phyloP scores from a whole-genome alignment of 2,113 vertebrate species.

The Nibea albiflora region DNA sequence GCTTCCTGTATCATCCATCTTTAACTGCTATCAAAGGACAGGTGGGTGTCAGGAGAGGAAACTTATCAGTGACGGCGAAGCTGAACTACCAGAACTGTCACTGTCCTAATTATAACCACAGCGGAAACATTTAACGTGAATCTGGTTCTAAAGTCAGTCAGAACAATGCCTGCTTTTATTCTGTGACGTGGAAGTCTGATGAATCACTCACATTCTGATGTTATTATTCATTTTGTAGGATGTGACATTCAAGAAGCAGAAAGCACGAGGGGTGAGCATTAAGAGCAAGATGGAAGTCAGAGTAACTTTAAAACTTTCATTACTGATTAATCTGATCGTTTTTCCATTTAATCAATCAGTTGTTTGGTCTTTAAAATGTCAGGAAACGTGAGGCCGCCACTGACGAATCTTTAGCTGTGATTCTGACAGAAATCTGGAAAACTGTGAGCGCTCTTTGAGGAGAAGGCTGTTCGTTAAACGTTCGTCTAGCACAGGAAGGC shows the following conservation, averaged over 20 bases:
- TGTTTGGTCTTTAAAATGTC: too few species aligned
- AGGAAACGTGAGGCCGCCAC: too few species aligned
- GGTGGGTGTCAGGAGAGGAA: not conserved
- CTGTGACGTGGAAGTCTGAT: not conserved
- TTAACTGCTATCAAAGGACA: not conserved
- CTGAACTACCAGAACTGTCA: not conserved
- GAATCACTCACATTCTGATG: not conserved
- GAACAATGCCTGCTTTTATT: not conserved
- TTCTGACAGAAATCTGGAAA: too few species aligned
- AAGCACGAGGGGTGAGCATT: too few species aligned
- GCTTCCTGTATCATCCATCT: slow-evolving; percentile 40
- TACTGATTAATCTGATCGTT: too few species aligned
- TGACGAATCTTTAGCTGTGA: too few species aligned
- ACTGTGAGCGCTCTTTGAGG: too few species aligned
- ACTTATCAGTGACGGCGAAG: not conserved
- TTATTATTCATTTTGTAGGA: not conserved
- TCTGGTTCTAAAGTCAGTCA: not conserved
- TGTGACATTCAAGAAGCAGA: not conserved
- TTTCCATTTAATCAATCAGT: too few species aligned
- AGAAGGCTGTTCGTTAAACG: too few species aligned
- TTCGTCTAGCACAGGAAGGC: too few species aligned
- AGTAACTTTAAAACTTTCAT: not conserved
- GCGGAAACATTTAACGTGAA: not conserved
- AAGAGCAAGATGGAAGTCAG: not conserved
- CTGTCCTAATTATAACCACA: not conserved